Base-by-base conservation (phyloP, 2,113 vertebrate genomes). In the Dinomys branickii region DNA sequence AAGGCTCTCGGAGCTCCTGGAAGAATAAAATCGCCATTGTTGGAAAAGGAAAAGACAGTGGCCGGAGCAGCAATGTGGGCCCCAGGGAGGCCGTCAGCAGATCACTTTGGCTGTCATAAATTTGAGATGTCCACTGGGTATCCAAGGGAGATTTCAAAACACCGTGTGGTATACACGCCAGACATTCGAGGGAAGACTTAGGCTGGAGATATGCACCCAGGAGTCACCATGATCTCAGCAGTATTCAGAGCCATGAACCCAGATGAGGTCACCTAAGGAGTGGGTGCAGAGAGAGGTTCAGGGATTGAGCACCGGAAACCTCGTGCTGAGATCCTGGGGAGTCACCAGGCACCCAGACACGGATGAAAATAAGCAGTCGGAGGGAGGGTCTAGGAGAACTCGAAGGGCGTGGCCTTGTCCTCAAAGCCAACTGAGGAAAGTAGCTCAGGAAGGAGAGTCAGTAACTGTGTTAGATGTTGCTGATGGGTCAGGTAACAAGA, bases 231-330 rank as follows among this genome's bases (percentile, higher is more conserved):
- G 58, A 82, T 82, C 54, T 94, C 82, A 19, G 26, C 85, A 94
- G 90, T 75, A 75, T 75, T 93, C 77, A 58, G 84, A 96, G 77
- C 71, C 89, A 94, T 14, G 35, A 90, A 69, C 88, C 81, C 22
- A 7, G 80, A 75, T 82, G 84, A 97, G 38, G 44, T 90, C 94
- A 90, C 47, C 30, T 28, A 81, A 52, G 50, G 58, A 96, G 67
- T 63, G 65, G 85, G 89, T 54, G 13, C 30, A 38, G 75, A 88
- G n/a, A 96, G 47, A 52, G 52, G 47, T 63, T 14, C 33, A 95
- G 59, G 80, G 87, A 84, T 50, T 58, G 93, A 88, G 86, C 30
- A 67, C 90, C 85, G n/a, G 71, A 96, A 94, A 94, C 90, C 41
- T 50, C 59, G 1, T 38, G 78, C 58, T 85, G 69, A 67, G 26